Conservation (phyloP, 2,113 vertebrate genomes). For the Oenanthe melanoleuca region DNA sequence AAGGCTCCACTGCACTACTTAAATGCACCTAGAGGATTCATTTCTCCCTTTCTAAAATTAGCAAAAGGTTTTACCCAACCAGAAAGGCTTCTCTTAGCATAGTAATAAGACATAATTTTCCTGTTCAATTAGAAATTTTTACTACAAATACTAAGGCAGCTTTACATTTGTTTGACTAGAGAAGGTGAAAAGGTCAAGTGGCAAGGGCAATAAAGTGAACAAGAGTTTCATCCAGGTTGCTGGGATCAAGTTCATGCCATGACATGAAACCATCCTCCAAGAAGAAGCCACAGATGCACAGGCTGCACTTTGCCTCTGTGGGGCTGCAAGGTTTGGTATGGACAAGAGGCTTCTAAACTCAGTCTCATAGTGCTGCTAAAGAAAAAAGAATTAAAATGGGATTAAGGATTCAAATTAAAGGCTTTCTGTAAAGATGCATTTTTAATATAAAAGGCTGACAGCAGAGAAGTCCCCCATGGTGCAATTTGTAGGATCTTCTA, state of each 20-base stretch:
- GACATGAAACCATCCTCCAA: neutral
- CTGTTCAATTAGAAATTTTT: neutral
- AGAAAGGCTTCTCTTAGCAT: neutral
- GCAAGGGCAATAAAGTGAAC: neutral
- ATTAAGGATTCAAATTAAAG: constrained; percentile 32
- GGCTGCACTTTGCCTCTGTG: neutral
- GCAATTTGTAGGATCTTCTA: neutral
- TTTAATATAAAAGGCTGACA: constrained; percentile 21
- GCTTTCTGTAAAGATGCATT: neutral
- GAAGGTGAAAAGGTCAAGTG: neutral
- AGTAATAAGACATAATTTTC: neutral
- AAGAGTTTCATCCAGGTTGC: neutral
- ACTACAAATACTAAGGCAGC: too few relatives aligned
- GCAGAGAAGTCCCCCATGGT: neutral
- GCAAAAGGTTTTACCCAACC: neutral
- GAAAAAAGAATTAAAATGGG: neutral
- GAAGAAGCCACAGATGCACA: neutral
- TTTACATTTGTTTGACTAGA: neutral
- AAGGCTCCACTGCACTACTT: neutral
- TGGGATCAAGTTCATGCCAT: too few relatives aligned
- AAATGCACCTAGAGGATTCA: neutral
- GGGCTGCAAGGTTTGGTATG: neutral
- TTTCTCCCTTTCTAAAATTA: neutral
- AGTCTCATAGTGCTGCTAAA: neutral
- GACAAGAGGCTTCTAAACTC: neutral